phyloP scores from a whole-genome alignment of 2,797 vertebrate genomes.

The Syndactyla subalaris region DNA sequence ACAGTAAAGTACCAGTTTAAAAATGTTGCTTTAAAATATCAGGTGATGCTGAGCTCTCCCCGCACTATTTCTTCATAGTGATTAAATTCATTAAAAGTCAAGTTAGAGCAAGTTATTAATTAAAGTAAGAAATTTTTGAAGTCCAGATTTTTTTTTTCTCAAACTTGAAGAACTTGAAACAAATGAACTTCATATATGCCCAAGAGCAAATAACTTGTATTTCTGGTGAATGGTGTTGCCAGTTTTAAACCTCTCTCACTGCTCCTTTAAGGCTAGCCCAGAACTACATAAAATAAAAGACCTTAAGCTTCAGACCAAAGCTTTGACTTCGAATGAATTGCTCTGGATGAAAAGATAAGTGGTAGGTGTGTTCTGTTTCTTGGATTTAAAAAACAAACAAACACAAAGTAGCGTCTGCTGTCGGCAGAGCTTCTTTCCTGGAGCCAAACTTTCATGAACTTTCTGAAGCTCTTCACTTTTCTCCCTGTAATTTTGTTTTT shows the following conservation, averaged over 20 bases:
- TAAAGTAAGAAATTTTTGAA: neutral
- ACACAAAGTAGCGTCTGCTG: neutral
- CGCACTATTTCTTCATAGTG: neutral
- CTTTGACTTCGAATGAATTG: conserved; percentile 5
- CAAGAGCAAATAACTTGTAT: conserved; percentile 10
- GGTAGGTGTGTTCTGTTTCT: neutral
- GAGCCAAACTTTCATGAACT: neutral
- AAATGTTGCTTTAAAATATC: neutral
- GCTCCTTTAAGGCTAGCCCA: conserved; percentile 24
- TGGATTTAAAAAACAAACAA: conserved; percentile 27
- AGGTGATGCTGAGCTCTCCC: neutral
- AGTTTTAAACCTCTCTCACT: neutral
- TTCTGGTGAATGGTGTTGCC: neutral
- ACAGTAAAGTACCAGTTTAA: neutral
- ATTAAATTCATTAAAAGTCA: neutral
- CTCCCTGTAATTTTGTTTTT: neutral
- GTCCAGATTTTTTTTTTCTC: neutral
- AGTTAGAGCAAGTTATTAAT: conserved; percentile 33
- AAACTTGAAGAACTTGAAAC: conserved; percentile 9
- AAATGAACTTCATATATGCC: neutral
- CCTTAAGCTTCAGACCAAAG: conserved; percentile 31
- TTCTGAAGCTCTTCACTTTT: neutral
- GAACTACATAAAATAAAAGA: neutral
- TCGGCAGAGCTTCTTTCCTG: neutral
- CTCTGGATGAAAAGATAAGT: neutral